Conservation (phyloP, 2,797 vertebrate species). For the Pampus argenteus region DNA sequence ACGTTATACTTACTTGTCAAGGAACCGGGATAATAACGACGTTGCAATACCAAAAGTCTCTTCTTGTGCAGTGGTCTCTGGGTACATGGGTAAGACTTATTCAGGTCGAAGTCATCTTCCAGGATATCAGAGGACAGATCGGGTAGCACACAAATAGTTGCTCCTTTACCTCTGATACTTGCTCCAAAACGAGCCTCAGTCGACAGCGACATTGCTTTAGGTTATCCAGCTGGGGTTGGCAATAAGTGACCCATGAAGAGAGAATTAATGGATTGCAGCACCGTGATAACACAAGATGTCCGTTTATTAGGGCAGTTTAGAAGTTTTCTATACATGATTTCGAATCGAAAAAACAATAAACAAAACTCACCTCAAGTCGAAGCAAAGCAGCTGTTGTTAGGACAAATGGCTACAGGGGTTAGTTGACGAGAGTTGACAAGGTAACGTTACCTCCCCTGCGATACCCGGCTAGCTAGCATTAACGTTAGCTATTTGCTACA, state of each 20-base stretch:
- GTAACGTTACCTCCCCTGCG: constrained; percentile 57
- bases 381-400: not conserved
- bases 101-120: constrained; percentile 74
- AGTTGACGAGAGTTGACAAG: constrained; percentile 71
- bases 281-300: not conserved
- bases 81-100: constrained; percentile 79
- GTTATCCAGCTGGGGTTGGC: constrained; percentile 21
- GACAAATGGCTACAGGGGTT: not conserved
- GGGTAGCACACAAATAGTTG: constrained; percentile 68
- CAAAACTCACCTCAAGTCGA: constrained; percentile 47
- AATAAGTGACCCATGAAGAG: not conserved
- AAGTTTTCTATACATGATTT: too few species aligned
- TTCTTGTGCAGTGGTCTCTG: constrained; percentile 74
- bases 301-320: not conserved
- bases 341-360: not conserved
- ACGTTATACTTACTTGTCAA: constrained; percentile 77
- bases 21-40: constrained; percentile 72
- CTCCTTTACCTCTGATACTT: constrained; percentile 49
- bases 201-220: constrained; percentile 71
- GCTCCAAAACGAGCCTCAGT: constrained; percentile 33
- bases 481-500: not conserved
- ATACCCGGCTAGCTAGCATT: constrained; percentile 49
- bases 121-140: constrained; percentile 34
- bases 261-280: not conserved
- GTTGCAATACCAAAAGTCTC: constrained; percentile 68